These are phyloP conservation scores for Periplaneta americana DNA, from an alignment of 1,140 invertebrate species.

Conservation along the genomic window DNA sequence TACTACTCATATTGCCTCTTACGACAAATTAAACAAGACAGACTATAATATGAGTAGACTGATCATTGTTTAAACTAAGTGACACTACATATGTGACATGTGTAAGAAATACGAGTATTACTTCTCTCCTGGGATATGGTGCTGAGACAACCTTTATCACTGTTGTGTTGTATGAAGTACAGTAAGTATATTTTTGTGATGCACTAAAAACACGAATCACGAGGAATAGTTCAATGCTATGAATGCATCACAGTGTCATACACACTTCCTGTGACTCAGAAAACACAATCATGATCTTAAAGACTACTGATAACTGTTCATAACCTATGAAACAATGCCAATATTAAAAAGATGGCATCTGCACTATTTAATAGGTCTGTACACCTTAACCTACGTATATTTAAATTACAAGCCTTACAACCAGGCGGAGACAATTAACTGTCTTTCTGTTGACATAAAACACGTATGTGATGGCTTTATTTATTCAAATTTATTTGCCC, in stretches of 20 bases:
- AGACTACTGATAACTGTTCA: not conserved
- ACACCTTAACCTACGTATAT: not conserved
- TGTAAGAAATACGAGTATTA: too few relatives aligned
- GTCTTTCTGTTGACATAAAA: not conserved
- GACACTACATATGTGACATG: too few relatives aligned
- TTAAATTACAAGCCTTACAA: not conserved
- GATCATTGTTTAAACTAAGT: too few relatives aligned
- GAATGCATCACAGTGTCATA: not conserved
- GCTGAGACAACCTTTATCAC: too few relatives aligned
- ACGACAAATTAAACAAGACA: too few relatives aligned
- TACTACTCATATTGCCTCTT: too few relatives aligned
- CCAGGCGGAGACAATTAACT: not conserved
- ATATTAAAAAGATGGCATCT: not conserved
- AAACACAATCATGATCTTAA: not conserved
- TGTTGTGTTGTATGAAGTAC: not conserved
- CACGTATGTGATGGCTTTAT: not conserved
- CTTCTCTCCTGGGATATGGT: too few relatives aligned
- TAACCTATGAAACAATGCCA: not conserved
- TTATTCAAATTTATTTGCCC: not conserved
- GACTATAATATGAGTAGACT: too few relatives aligned
- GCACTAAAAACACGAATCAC: not conserved
- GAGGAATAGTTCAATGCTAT: not conserved
- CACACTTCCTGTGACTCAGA: not conserved
- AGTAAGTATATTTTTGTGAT: not conserved
- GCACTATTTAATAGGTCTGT: not conserved